A percentile compares a stretch with the other conserved stretches of the same genome.
Evolutionary conservation across 2,888 invertebrate genomes (phyloP).

Genomic region (Ochropleura leucogaster): DNA sequence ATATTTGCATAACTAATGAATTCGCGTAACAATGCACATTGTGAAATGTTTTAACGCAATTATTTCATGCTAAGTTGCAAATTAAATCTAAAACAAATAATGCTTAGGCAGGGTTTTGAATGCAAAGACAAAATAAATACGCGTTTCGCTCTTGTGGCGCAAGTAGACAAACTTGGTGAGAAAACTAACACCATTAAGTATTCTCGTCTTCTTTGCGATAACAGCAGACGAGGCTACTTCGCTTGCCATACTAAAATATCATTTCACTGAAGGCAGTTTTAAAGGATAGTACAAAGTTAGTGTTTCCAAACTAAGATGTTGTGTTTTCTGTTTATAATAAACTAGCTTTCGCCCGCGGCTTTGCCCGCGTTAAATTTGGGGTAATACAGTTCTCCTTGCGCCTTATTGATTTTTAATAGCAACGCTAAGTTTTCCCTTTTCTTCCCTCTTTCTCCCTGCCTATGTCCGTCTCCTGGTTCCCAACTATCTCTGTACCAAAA

Average conservation of each 20-base stretch:
- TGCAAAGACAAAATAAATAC: slow-evolving; percentile 50
- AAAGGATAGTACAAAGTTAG: slow-evolving; percentile 24
- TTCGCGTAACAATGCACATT: slow-evolving; percentile 1
- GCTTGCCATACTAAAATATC: slow-evolving; percentile 34
- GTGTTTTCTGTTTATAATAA: background rate
- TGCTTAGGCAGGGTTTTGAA: slow-evolving; percentile 22
- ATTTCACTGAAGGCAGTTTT: slow-evolving; percentile 23
- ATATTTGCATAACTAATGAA: slow-evolving; percentile 26
- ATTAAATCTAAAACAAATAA: slow-evolving; percentile 27
- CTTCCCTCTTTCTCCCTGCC: no score
- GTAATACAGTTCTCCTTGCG: no score
- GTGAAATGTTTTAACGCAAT: slow-evolving; percentile 9
- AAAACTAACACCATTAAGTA: slow-evolving; percentile 53
- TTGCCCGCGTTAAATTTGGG: no score
- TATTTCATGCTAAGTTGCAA: slow-evolving; percentile 10
- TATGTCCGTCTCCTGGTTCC: no score
- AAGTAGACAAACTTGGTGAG: slow-evolving; percentile 49
- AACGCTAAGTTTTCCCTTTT: no score
- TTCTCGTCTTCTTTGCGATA: slow-evolving; percentile 37
- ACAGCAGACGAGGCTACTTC: slow-evolving; percentile 31
- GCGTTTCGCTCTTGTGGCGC: slow-evolving; percentile 1
- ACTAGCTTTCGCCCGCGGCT: no score
- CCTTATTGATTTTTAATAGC: no score
- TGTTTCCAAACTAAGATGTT: background rate
- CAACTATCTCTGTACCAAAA: no score